Base-by-base conservation (phyloP, 2,888 invertebrate species). In the Dynastes hyllus region DNA sequence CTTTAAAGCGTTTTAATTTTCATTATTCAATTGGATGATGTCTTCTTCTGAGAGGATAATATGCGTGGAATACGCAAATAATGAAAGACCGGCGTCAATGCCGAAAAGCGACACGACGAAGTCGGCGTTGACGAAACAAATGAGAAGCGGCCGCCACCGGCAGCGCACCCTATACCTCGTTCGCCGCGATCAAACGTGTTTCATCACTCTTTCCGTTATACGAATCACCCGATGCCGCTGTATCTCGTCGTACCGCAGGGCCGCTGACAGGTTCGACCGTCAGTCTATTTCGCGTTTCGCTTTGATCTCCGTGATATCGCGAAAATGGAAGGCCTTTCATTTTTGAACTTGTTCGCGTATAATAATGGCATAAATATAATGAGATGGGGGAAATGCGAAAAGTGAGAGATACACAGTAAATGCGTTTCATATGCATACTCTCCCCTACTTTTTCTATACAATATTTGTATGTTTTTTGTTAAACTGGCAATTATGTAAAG, bases 301-400 rank as follows among this genome's bases (percentile, higher is more conserved):
- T 75, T 75, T 75, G 75, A 75, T 75, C 75, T 75, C 40, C 27
- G 6, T 58, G 9, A 40, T 40, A 45, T 45, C n/a, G 63, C 11
- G 63, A 75, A 45, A 75, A 75, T 40, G 32, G 45, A 45, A 63
- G 9, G 63, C 22, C 11, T 65, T 75, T 75, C 16, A 67, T 69
- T 69, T 69, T 51, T 51, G 51, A 69, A 51, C 51, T 27, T 27
- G 40, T 50, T 29, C 69, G 13, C 51, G 29, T 51, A 53, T 27
- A n/a, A 69, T 51, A 29, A 69, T 69, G 29, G 50, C 69, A 29
- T 69, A 69, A 29, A 69, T 51, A 51, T 50, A 69, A 69, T 29
- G 69, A 8, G 51, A 29, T 13, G 40, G 16, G 22, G 50, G 13
- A 40, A 8, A 32, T 45, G 8, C 8, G 45, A 45, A 45, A 45